Conservation (phyloP, 2,797 vertebrate species). For the Rhodeus uyekii region DNA sequence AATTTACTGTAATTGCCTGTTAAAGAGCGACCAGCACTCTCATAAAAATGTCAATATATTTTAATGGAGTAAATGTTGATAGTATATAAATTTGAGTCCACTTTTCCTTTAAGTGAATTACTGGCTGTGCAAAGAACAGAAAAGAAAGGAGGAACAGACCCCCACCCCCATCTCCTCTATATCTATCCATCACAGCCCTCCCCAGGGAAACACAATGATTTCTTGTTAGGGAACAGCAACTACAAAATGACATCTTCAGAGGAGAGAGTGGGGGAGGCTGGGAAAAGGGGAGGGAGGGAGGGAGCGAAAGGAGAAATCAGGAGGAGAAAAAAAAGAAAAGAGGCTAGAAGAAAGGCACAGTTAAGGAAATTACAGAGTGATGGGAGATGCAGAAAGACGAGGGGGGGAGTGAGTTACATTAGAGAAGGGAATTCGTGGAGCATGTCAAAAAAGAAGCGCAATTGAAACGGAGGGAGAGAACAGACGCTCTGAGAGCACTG, state of each 20-base stretch:
- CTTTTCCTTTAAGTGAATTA: constrained; percentile 74
- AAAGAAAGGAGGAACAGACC: constrained; percentile 39
- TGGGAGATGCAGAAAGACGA: constrained; percentile 14
- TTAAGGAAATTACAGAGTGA: constrained; percentile 40
- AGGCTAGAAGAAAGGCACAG: constrained; percentile 62
- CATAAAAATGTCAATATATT: not conserved
- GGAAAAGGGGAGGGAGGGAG: constrained; percentile 39
- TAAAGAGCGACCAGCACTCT: not conserved
- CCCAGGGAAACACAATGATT: constrained; percentile 80
- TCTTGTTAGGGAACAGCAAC: constrained; percentile 81
- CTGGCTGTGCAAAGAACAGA: constrained; percentile 70
- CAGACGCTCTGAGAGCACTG: constrained; percentile 70
- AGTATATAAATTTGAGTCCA: not conserved
- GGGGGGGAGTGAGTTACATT: constrained; percentile 40
- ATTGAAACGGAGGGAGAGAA: constrained; percentile 37
- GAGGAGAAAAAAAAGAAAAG: constrained; percentile 36
- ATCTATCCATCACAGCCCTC: constrained; percentile 70
- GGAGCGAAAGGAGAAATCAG: constrained; percentile 44
- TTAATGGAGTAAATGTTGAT: constrained; percentile 9
- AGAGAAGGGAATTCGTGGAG: constrained; percentile 51
- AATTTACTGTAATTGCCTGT: not conserved
- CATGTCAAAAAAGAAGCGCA: constrained; percentile 42
- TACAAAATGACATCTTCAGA: constrained; percentile 80
- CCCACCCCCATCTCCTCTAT: constrained; percentile 53
- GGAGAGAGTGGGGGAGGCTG: constrained; percentile 53